Evolutionary conservation across 2,113 vertebrate genomes (phyloP).

Genomic region (Pomatostomus ruficeps): DNA sequence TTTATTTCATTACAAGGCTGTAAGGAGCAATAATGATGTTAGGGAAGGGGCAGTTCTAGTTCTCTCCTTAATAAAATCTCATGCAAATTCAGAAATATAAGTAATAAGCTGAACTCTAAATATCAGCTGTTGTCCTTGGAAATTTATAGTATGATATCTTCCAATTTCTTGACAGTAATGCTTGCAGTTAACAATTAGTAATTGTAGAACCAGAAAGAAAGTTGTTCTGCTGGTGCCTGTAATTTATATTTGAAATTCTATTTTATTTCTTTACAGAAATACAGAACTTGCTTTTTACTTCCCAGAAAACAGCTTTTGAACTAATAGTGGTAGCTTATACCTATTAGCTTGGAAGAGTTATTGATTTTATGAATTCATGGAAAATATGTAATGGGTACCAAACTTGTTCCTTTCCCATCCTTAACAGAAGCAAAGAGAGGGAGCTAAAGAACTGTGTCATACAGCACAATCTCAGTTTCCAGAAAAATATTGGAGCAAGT

Average conservation of each 20-base stretch:
- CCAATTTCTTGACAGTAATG: not conserved
- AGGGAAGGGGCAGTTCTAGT: not conserved
- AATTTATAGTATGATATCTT: not conserved
- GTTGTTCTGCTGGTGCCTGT: not conserved
- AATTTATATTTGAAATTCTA: not conserved
- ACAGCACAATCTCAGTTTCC: not conserved
- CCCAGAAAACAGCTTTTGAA: not conserved
- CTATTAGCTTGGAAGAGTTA: not conserved
- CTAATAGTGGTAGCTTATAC: not conserved
- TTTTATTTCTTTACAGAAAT: not conserved
- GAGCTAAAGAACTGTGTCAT: not conserved
- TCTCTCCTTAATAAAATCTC: not conserved
- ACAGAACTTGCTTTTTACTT: not conserved
- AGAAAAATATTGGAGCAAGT: not conserved
- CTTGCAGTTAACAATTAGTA: not conserved
- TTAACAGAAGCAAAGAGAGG: not conserved
- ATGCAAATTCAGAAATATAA: not conserved
- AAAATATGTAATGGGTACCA: not conserved
- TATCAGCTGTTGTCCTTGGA: not conserved
- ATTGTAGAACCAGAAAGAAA: not conserved
- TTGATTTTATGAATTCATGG: not conserved
- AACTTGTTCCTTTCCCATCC: not conserved
- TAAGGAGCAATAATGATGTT: not conserved
- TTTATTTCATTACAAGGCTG: not conserved
- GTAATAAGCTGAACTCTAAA: not conserved